Percentiles rank a stretch among this genome's conserved stretches.
Conservation (phyloP, 2,797 vertebrate species). For the Neosalanx taihuensis region DNA sequence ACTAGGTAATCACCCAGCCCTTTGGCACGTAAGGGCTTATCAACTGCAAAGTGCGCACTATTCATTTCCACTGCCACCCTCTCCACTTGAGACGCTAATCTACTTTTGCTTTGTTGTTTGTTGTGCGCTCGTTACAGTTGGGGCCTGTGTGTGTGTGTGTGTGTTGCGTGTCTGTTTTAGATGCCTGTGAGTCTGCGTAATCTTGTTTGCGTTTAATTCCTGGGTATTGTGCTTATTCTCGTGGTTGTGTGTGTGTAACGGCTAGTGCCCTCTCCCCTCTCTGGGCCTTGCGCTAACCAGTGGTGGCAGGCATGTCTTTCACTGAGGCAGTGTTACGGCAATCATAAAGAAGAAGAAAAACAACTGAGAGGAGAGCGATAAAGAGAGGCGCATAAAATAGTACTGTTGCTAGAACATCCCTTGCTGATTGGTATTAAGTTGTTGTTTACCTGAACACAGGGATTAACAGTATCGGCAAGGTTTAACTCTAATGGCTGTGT, state of each 20-base stretch:
- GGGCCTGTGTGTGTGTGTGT: slow-evolving; percentile 38
- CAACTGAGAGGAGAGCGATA: background rate
- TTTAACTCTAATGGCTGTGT: background rate
- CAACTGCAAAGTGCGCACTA: slow-evolving; percentile 56
- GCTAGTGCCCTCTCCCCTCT: slow-evolving; percentile 36
- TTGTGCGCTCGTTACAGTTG: background rate
- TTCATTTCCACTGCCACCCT: slow-evolving; percentile 53
- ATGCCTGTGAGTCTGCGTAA: slow-evolving; percentile 32
- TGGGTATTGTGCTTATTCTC: background rate
- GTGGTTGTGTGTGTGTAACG: slow-evolving; percentile 30
- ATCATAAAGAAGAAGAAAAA: background rate
- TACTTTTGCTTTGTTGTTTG: slow-evolving; percentile 37
- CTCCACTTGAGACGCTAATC: slow-evolving; percentile 44
- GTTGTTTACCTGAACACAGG: slow-evolving; percentile 29
- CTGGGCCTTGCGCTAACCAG: slow-evolving; percentile 25
- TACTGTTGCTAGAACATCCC: slow-evolving; percentile 11
- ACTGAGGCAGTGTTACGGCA: slow-evolving; percentile 33
- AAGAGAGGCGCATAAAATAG: background rate
- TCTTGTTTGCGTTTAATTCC: slow-evolving; percentile 1
- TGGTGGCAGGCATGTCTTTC: slow-evolving; percentile 41
- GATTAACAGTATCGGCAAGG: slow-evolving; percentile 15
- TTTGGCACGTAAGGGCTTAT: slow-evolving; percentile 71
- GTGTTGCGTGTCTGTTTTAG: slow-evolving; percentile 23
- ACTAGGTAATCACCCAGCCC: slow-evolving; percentile 70
- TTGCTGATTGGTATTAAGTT: slow-evolving; percentile 37